Evolutionary conservation across 2,797 vertebrate genomes (phyloP).

Genomic region (Buphagus erythrorhynchus): DNA sequence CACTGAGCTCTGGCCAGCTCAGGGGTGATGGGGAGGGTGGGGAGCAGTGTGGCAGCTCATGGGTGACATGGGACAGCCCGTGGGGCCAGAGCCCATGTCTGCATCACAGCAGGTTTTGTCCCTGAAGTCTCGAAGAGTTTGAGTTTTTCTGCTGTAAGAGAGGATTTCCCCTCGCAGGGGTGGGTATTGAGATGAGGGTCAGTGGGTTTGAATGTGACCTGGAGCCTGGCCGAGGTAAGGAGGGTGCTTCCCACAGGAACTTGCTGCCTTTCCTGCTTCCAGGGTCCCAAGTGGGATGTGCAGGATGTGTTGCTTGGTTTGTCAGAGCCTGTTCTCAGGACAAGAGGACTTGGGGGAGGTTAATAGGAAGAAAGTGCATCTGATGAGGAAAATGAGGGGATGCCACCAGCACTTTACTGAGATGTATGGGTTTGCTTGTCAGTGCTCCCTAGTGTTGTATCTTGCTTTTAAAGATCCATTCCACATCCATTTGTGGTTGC

Average conservation of each 20-base stretch:
- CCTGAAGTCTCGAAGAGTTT: neutral
- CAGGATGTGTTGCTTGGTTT: neutral
- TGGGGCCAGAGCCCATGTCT: neutral
- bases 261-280: neutral
- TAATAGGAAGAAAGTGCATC: neutral
- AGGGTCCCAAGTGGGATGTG: neutral
- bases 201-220: neutral
- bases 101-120: neutral
- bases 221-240: neutral
- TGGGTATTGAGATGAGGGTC: neutral
- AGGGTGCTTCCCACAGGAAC: neutral
- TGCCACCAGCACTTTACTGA: neutral
- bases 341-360: neutral
- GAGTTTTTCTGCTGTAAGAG: neutral
- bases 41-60: neutral
- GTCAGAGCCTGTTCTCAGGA: neutral
- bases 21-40: neutral
- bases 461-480: neutral
- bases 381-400: neutral
- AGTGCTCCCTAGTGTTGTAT: neutral
- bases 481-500: neutral
- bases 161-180: neutral
- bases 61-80: accelerated
- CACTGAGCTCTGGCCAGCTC: neutral
- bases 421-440: neutral